Evolutionary conservation across 2,113 vertebrate species (phyloP).

Genomic region (Sapayoa aenigma): DNA sequence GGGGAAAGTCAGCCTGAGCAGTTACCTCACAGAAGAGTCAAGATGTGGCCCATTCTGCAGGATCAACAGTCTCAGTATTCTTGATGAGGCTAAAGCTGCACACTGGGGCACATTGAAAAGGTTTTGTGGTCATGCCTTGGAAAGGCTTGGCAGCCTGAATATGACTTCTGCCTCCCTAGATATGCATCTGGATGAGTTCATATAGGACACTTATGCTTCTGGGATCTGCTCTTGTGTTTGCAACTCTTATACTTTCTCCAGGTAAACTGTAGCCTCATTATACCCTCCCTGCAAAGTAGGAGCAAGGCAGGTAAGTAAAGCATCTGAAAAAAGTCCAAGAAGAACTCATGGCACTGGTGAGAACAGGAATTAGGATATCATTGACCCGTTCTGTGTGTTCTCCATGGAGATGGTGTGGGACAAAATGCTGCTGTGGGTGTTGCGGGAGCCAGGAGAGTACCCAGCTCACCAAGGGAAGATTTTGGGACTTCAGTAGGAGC

Average conservation of each 20-base stretch:
- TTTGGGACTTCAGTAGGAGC: background rate
- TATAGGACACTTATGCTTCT: background rate
- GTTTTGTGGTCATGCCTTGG: background rate
- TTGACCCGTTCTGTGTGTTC: background rate
- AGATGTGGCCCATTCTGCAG: background rate
- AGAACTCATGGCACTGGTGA: background rate
- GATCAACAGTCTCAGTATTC: background rate
- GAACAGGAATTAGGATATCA: background rate
- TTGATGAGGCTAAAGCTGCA: background rate
- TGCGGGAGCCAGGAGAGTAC: fast-evolving
- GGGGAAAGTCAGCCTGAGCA: background rate
- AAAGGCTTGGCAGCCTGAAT: background rate
- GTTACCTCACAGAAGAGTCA: background rate
- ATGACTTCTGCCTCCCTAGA: background rate
- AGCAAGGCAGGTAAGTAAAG: background rate
- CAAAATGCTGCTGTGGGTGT: background rate
- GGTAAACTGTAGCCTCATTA: background rate
- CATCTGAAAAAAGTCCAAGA: background rate
- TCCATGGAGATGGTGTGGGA: background rate
- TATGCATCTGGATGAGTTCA: background rate
- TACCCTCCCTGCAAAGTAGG: background rate
- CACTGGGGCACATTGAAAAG: background rate
- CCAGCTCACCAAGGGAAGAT: background rate
- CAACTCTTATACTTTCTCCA: background rate
- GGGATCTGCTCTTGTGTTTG: background rate